Evolutionary conservation across 2,888 invertebrate species (phyloP).

Genomic region (Sialis lutaria): DNA sequence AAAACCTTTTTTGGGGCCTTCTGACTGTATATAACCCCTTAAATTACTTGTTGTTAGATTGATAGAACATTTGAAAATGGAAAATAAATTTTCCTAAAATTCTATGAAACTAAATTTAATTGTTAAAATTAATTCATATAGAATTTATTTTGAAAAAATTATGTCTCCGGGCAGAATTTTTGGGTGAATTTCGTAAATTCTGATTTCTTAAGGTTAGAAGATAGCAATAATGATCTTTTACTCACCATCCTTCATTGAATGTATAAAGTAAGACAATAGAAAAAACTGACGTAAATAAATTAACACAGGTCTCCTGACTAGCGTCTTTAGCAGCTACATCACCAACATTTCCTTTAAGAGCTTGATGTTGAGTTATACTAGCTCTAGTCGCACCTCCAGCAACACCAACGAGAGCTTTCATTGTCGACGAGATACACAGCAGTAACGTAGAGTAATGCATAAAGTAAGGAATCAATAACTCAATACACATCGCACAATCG

Average conservation of each 20-base stretch:
- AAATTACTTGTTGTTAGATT: too few relatives aligned
- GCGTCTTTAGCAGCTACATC: slow-evolving; percentile 91
- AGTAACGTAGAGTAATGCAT: slow-evolving; percentile 38
- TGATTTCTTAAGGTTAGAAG: background rate
- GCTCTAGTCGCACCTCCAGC: slow-evolving; percentile 81
- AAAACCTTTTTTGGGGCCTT: too few relatives aligned
- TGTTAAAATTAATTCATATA: too few relatives aligned
- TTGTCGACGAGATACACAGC: slow-evolving; percentile 53
- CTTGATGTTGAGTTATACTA: slow-evolving; percentile 88
- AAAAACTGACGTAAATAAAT: slow-evolving; percentile 72
- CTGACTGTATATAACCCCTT: too few relatives aligned
- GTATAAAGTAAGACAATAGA: slow-evolving; percentile 36
- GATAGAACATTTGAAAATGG: too few relatives aligned
- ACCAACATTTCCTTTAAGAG: slow-evolving; percentile 74
- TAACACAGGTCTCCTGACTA: slow-evolving; percentile 92
- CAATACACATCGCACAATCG: slow-evolving; percentile 77
- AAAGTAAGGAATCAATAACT: slow-evolving; percentile 59
- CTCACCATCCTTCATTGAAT: slow-evolving; percentile 36
- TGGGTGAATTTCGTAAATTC: too few relatives aligned
- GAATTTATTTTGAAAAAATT: too few relatives aligned
- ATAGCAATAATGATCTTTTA: too few relatives aligned
- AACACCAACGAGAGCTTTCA: slow-evolving; percentile 59
- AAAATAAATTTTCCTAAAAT: too few relatives aligned
- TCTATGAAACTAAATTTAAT: too few relatives aligned
- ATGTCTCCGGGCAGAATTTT: too few relatives aligned